A percentile compares a stretch with the other conserved stretches of the same genome.
Evolutionary conservation across 2,797 vertebrate species (phyloP).

Genomic region (Alcedo quadribrachys): DNA sequence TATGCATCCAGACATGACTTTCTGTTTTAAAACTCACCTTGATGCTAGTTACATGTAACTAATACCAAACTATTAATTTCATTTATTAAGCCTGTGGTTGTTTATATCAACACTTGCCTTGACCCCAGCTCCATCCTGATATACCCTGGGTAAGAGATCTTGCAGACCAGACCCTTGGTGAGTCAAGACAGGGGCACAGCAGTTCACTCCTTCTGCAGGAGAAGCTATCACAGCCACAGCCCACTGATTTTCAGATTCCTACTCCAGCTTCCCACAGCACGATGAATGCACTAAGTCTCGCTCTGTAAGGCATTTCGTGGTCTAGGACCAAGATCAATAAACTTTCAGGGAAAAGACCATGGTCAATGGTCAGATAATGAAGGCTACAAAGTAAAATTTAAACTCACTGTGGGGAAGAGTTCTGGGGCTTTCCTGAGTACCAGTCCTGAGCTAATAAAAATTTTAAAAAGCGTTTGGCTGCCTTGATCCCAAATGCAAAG

Average conservation of each 20-base stretch:
- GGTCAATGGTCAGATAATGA: not conserved
- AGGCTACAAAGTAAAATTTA: not conserved
- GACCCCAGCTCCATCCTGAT: not conserved
- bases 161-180: not conserved
- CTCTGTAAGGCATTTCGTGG: not conserved
- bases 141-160: not conserved
- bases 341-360: not conserved
- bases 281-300: not conserved
- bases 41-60: not conserved
- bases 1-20: not conserved
- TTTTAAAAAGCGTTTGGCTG: not conserved
- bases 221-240: not conserved
- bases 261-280: not conserved
- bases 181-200: not conserved
- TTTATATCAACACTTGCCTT: not conserved
- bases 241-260: not conserved
- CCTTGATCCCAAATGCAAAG: not conserved
- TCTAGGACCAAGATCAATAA: not conserved
- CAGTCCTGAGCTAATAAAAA: not conserved
- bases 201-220: not conserved
- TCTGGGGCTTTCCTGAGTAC: not conserved
- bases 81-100: not conserved
- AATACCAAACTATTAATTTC: not conserved
- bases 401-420: not conserved
- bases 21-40: conserved; percentile 8